Evolutionary conservation across 2,888 invertebrate genomes (phyloP).

Genomic region (Uropetala carovei): DNA sequence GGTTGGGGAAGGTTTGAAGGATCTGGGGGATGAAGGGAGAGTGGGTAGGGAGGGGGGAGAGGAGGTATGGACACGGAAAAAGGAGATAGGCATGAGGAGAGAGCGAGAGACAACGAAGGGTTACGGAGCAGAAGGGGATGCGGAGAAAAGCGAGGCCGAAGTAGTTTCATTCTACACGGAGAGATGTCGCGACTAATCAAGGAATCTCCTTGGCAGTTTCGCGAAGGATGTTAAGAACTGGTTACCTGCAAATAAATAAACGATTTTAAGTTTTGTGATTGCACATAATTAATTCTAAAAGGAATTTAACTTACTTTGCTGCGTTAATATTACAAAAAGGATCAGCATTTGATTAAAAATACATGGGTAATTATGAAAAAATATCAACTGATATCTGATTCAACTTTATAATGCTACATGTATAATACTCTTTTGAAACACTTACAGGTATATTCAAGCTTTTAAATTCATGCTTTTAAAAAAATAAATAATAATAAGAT

Average conservation of each 20-base stretch:
- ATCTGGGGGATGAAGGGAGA: background rate
- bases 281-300: too few species aligned
- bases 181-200: constrained; percentile 60
- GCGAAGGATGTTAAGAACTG: background rate
- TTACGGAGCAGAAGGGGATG: background rate
- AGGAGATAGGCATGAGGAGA: background rate
- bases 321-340: too few species aligned
- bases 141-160: constrained; percentile 16
- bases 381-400: too few species aligned
- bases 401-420: too few species aligned
- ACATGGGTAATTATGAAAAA: too few species aligned
- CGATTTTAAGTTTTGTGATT: background rate
- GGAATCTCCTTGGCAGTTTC: background rate
- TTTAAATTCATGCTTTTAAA: too few species aligned
- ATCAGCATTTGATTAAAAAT: too few species aligned
- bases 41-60: constrained; percentile 15
- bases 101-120: background rate
- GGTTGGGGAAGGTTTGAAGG: background rate
- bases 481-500: too few species aligned
- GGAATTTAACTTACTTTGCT: too few species aligned
- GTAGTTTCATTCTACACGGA: constrained; percentile 47
- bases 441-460: too few species aligned
- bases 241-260: background rate
- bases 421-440: too few species aligned
- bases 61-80: background rate